Evolutionary conservation across 2,797 vertebrate genomes (phyloP).

Genomic region (Cossypha niveicapilla): DNA sequence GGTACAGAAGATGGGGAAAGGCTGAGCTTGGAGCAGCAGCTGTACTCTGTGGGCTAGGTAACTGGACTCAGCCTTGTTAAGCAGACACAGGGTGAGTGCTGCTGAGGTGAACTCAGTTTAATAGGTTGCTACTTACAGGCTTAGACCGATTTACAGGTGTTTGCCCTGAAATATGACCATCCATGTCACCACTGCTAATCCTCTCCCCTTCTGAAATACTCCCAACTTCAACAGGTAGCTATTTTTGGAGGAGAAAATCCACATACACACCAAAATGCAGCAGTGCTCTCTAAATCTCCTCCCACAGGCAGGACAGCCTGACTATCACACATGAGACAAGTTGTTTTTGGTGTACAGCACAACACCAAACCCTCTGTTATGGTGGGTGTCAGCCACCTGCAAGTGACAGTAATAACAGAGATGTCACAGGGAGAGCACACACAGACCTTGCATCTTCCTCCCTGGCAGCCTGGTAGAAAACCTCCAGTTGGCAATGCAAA

Average conservation of each 20-base stretch:
- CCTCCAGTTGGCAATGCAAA: not conserved
- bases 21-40: not conserved
- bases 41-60: not conserved
- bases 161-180: slow-evolving; percentile 52
- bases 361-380: not conserved
- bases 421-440: not conserved
- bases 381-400: not conserved
- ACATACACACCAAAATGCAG: not conserved
- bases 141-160: slow-evolving; percentile 52
- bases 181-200: slow-evolving; percentile 16
- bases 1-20: not conserved
- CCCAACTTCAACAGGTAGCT: not conserved
- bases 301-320: slow-evolving; percentile 11
- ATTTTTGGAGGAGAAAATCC: slow-evolving; percentile 15
- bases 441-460: not conserved
- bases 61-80: not conserved
- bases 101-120: slow-evolving; percentile 48
- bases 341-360: not conserved
- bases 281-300: not conserved
- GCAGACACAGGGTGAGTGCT: not conserved
- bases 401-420: slow-evolving; percentile 40
- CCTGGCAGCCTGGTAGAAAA: not conserved
- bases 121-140: slow-evolving; percentile 45
- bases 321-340: not conserved
- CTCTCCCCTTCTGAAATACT: slow-evolving; percentile 20